Conservation (phyloP, 1,140 invertebrate species). For the Diabrotica virgifera region DNA sequence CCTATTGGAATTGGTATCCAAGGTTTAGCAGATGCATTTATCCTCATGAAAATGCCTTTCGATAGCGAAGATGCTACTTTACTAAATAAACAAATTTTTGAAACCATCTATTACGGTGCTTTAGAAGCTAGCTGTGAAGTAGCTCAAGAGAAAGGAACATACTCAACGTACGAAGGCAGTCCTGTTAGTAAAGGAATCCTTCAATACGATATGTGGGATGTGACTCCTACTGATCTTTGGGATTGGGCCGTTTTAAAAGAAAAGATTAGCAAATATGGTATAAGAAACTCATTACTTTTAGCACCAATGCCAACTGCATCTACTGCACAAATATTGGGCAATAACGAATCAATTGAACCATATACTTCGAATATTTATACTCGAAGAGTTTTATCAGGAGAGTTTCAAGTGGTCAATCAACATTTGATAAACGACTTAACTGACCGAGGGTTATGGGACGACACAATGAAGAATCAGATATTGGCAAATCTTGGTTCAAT, state of each 20-base stretch:
- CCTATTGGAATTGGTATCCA: conserved; percentile 94
- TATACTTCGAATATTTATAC: conserved; percentile 98
- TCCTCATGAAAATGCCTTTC: conserved; percentile 92
- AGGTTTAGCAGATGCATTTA: conserved; percentile 89
- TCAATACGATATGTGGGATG: conserved; percentile 98
- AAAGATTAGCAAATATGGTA: conserved; percentile 86
- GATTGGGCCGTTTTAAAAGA: conserved; percentile 84
- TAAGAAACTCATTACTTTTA: conserved; percentile 91
- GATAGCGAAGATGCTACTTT: conserved; percentile 80
- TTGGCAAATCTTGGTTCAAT: conserved; percentile 92
- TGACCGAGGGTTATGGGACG: conserved; percentile 87
- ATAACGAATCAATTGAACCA: conserved; percentile 98
- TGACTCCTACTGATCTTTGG: conserved; percentile 84
- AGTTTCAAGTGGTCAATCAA: conserved; percentile 77
- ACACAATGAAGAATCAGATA: conserved; percentile 95
- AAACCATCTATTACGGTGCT: conserved; percentile 97
- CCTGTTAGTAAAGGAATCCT: conserved; percentile 95
- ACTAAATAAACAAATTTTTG: conserved; percentile 96
- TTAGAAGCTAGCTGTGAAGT: conserved; percentile 96
- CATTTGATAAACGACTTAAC: conserved; percentile 93
- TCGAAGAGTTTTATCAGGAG: conserved; percentile 88
- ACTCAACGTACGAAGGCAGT: conserved; percentile 87
- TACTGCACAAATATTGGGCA: conserved; percentile 98
- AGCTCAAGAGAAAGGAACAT: conserved; percentile 80
- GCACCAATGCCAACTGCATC: conserved; percentile 99